Conservation (phyloP, 2,797 vertebrate genomes). For the Otus scops region DNA sequence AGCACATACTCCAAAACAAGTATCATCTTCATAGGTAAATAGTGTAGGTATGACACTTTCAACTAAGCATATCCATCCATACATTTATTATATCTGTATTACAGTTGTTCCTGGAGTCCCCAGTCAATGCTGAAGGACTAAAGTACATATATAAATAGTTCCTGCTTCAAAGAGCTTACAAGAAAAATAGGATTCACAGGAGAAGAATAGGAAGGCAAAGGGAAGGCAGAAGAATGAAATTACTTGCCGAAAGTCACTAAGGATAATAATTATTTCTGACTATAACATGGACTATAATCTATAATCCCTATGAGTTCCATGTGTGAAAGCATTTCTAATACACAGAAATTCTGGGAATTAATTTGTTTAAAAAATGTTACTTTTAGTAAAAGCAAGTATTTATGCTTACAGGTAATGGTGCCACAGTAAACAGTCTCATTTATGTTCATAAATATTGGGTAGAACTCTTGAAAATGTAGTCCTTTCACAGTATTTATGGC, state of each 20-base stretch:
- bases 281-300: not conserved
- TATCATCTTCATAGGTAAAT: not conserved
- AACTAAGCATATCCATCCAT: not conserved
- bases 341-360: not conserved
- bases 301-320: not conserved
- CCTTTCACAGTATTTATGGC: not conserved
- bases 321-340: not conserved
- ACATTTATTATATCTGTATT: not conserved
- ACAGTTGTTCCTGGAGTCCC: not conserved
- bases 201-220: not conserved
- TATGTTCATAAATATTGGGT: not conserved
- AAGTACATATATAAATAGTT: not conserved
- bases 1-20: not conserved
- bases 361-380: not conserved
- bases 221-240: not conserved
- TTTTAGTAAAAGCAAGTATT: not conserved
- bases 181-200: not conserved
- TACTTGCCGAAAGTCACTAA: not conserved
- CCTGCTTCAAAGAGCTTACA: not conserved
- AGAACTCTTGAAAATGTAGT: not conserved
- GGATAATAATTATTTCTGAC: not conserved
- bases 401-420: not conserved
- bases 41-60: not conserved
- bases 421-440: not conserved
- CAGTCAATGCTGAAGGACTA: not conserved